These are phyloP conservation scores for Philopotamus ludificatus DNA, from an alignment of 1,140 invertebrate genomes.

Conservation along the genomic window DNA sequence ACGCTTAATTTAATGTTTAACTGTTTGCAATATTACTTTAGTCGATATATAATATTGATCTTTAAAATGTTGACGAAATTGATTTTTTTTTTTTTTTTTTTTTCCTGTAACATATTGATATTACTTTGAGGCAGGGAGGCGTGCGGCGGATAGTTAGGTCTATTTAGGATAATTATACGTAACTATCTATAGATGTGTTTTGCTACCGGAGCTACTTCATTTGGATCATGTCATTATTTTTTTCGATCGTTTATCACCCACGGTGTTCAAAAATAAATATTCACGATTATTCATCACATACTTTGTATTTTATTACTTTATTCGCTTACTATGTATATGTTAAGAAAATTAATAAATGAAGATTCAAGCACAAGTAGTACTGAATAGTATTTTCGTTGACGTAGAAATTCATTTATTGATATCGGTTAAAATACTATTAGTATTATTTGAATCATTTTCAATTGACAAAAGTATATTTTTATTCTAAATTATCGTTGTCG, in stretches of 20 bases:
- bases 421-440: slow-evolving; percentile 1
- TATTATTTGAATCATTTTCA: neutral
- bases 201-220: slow-evolving; percentile 31
- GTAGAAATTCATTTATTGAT: slow-evolving; percentile 8
- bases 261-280: slow-evolving; percentile 27
- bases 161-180: slow-evolving; percentile 36
- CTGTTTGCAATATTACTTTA: neutral
- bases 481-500: slow-evolving; percentile 14
- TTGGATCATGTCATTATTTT: slow-evolving; percentile 4
- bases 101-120: too few species aligned
- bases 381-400: slow-evolving; percentile 14
- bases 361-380: slow-evolving; percentile 12
- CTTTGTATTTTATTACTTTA: slow-evolving; percentile 11
- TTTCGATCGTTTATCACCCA: slow-evolving; percentile 25
- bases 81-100: too few species aligned
- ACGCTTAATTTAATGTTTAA: neutral
- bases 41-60: too few species aligned
- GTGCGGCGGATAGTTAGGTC: slow-evolving; percentile 18
- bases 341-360: slow-evolving; percentile 4
- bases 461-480: neutral
- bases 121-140: slow-evolving; percentile 1
- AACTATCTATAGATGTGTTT: slow-evolving; percentile 37
- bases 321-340: slow-evolving; percentile 11
- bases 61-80: too few species aligned
- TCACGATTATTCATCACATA: slow-evolving; percentile 30